Evolutionary conservation across 2,113 vertebrate genomes (phyloP).

Genomic region (Xiphias gladius): DNA sequence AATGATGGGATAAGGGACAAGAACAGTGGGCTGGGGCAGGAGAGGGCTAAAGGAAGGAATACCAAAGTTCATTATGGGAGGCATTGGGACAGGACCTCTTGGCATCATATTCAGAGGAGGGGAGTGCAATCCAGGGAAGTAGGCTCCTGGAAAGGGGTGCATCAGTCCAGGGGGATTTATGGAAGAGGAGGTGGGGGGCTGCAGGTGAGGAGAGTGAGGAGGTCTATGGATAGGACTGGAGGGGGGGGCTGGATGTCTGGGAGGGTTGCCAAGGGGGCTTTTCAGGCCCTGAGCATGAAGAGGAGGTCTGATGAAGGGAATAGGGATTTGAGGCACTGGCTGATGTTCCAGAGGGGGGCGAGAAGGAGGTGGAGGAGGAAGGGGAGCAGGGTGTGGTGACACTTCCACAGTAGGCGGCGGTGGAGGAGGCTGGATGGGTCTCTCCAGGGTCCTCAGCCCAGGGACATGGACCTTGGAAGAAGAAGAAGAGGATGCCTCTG

Average conservation of each 20-base stretch:
- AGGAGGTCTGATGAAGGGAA: slow-evolving; percentile 92
- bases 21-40: slow-evolving; percentile 92
- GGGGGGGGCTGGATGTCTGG: slow-evolving; percentile 88
- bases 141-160: slow-evolving; percentile 90
- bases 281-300: slow-evolving; percentile 92
- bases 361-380: slow-evolving; percentile 65
- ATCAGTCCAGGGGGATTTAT: slow-evolving; percentile 91
- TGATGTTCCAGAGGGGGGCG: slow-evolving; percentile 79
- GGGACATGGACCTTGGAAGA: slow-evolving; percentile 90
- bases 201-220: slow-evolving; percentile 92
- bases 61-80: slow-evolving; percentile 93
- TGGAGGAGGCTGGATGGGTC: slow-evolving; percentile 84
- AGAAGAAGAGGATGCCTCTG: slow-evolving; percentile 89
- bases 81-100: slow-evolving; percentile 92
- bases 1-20: slow-evolving; percentile 96
- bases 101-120: slow-evolving; percentile 93
- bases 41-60: slow-evolving; percentile 93
- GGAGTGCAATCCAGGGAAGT: slow-evolving; percentile 91
- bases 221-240: slow-evolving; percentile 95
- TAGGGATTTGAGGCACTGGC: slow-evolving; percentile 83
- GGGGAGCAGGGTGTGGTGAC: slow-evolving; percentile 65
- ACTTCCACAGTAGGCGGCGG: slow-evolving; percentile 42
- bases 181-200: slow-evolving; percentile 88
- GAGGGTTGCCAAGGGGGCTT: slow-evolving; percentile 89
- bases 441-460: slow-evolving; percentile 89